A percentile compares a stretch with the other conserved stretches of the same genome.
These are phyloP conservation scores for Caranx ignobilis DNA, from an alignment of 2,113 vertebrate species.

Conservation along the genomic window DNA sequence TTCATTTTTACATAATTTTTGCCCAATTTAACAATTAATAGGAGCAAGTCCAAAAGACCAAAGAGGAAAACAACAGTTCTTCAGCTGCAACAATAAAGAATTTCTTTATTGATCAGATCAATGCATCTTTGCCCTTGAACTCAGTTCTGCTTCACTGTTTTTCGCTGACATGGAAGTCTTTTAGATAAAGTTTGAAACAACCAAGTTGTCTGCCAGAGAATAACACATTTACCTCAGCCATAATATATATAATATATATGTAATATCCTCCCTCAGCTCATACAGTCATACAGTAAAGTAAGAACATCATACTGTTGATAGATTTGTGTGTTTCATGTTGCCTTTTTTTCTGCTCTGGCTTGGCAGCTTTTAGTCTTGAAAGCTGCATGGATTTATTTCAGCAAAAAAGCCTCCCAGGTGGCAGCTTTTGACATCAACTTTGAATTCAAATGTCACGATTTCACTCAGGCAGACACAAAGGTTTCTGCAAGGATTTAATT, in stretches of 20 bases:
- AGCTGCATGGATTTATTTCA: background rate
- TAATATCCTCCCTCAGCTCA: slow-evolving; percentile 3
- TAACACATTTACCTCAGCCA: slow-evolving; percentile 3
- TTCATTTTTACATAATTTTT: too few species aligned
- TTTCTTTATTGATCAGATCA: too few species aligned
- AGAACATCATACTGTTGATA: background rate
- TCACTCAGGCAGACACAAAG: background rate
- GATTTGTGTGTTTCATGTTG: background rate
- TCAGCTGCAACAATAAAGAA: too few species aligned
- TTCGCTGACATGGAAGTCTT: too few species aligned
- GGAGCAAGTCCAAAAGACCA: too few species aligned
- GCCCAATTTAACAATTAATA: too few species aligned
- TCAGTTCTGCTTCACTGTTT: too few species aligned
- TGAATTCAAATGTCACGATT: slow-evolving; percentile 20
- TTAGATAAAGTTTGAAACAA: too few species aligned
- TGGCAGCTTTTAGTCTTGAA: background rate
- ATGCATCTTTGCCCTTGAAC: too few species aligned
- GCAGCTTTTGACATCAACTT: slow-evolving; percentile 1
- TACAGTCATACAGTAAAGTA: background rate
- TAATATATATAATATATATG: background rate
- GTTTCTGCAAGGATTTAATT: too few species aligned
- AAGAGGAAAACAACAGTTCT: too few species aligned
- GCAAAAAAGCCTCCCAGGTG: background rate
- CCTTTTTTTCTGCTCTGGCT: too few species aligned
- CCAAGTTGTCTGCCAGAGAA: slow-evolving; percentile 25